Evolutionary conservation across 1,140 invertebrate genomes (phyloP).

Genomic region (Drosophila subobscura): DNA sequence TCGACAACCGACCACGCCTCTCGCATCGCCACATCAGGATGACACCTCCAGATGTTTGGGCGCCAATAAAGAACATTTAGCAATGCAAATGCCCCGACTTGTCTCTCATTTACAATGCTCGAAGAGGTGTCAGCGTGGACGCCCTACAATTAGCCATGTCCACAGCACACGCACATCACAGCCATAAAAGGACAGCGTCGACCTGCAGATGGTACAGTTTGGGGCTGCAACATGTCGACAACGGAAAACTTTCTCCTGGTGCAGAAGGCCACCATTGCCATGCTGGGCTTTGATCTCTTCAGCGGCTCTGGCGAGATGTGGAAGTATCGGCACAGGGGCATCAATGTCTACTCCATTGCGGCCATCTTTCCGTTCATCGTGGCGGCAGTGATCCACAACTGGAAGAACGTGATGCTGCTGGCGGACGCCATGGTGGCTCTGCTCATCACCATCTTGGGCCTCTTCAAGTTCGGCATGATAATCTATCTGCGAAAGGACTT

Average conservation of each 20-base stretch:
- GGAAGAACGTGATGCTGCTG: conserved; percentile 30
- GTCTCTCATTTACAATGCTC: conserved; percentile 15
- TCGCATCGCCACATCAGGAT: not conserved
- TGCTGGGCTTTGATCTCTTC: conserved; percentile 35
- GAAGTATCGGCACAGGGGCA: conserved; percentile 33
- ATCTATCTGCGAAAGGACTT: conserved; percentile 36
- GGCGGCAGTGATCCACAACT: conserved; percentile 30
- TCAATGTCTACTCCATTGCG: conserved; percentile 24
- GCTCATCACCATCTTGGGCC: conserved; percentile 37
- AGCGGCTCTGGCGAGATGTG: conserved; percentile 31
- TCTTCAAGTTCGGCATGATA: conserved; percentile 52
- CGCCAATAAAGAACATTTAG: conserved; percentile 41
- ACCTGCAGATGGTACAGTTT: not conserved
- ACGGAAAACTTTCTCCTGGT: conserved; percentile 33
- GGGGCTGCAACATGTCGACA: not conserved
- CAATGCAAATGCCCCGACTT: conserved; percentile 16
- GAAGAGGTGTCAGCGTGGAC: conserved; percentile 5
- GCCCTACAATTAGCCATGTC: conserved; percentile 10
- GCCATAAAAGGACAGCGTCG: conserved; percentile 10
- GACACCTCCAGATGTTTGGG: conserved; percentile 14
- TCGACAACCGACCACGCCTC: conserved; percentile 15
- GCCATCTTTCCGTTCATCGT: conserved; percentile 43
- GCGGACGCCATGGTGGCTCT: conserved; percentile 44
- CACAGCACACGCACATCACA: not conserved
- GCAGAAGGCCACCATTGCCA: conserved; percentile 27